Percentiles rank a stretch among this genome's conserved stretches.
Evolutionary conservation across 64 coral and sea anemone species (phyloP).

Genomic region (Pocillopora damicornis): DNA sequence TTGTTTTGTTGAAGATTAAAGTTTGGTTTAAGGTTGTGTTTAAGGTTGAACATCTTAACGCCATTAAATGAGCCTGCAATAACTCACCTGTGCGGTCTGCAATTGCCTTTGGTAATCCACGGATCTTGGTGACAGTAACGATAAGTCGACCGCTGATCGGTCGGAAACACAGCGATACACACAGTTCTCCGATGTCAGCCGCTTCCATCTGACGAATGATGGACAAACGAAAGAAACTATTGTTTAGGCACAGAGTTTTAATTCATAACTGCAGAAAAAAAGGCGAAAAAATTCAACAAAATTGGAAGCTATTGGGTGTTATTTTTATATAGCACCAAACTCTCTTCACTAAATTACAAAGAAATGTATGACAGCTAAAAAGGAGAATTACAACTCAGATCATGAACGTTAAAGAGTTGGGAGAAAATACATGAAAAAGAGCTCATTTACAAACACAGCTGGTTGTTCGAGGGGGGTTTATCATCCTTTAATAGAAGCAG

Average conservation of each 20-base stretch:
- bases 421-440: too few species aligned
- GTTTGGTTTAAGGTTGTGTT: not conserved
- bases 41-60: not conserved
- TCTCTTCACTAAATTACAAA: not conserved
- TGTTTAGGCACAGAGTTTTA: not conserved
- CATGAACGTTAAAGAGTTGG: too few species aligned
- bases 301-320: too few species aligned
- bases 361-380: not conserved
- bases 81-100: constrained; percentile 76
- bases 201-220: constrained; percentile 47
- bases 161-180: constrained; percentile 95
- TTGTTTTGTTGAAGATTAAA: constrained; percentile 12
- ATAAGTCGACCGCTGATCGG: constrained; percentile 99
- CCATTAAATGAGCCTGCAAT: too few species aligned
- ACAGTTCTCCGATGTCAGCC: constrained; percentile 68
- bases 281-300: not conserved
- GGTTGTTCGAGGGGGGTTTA: too few species aligned
- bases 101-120: constrained; percentile 62
- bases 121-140: constrained; percentile 84
- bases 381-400: too few species aligned
- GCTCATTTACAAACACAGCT: too few species aligned
- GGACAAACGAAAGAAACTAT: not conserved
- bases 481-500: too few species aligned
- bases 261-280: not conserved
- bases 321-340: too few species aligned